These are phyloP conservation scores for Gopherus flavomarginatus DNA, from an alignment of 2,113 vertebrate genomes.

Conservation along the genomic window DNA sequence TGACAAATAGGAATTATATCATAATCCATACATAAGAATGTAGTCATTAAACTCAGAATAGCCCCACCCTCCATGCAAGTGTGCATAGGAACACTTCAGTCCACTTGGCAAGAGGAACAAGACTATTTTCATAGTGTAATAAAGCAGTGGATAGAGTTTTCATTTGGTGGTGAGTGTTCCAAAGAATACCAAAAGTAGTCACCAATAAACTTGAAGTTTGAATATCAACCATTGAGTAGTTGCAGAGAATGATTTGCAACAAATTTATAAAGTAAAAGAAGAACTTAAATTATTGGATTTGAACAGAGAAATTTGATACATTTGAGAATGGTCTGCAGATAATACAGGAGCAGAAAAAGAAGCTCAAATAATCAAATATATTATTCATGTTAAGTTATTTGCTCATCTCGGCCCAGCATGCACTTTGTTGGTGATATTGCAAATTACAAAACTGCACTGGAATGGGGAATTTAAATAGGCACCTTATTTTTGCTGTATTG, in stretches of 20 bases:
- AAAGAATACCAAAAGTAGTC: not conserved
- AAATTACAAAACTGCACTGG: not conserved
- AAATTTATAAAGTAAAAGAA: not conserved
- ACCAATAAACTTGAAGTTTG: not conserved
- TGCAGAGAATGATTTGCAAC: not conserved
- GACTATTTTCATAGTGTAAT: not conserved
- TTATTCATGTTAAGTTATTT: not conserved
- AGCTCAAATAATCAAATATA: not conserved
- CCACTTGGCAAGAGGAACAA: not conserved
- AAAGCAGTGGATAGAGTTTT: not conserved
- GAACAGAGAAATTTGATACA: not conserved
- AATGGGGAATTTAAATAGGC: not conserved
- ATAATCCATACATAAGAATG: not conserved
- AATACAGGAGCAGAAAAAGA: not conserved
- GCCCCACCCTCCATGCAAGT: not conserved
- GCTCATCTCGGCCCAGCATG: not conserved
- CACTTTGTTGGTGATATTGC: not conserved
- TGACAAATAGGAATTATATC: not conserved
- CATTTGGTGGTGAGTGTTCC: not conserved
- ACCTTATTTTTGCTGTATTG: not conserved
- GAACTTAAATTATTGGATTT: not conserved
- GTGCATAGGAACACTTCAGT: not conserved
- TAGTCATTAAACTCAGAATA: not conserved
- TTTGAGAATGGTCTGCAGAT: not conserved
- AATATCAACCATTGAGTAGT: not conserved